Conservation (phyloP, 2,888 invertebrate species). For the Pachycephus smyrnensis region DNA sequence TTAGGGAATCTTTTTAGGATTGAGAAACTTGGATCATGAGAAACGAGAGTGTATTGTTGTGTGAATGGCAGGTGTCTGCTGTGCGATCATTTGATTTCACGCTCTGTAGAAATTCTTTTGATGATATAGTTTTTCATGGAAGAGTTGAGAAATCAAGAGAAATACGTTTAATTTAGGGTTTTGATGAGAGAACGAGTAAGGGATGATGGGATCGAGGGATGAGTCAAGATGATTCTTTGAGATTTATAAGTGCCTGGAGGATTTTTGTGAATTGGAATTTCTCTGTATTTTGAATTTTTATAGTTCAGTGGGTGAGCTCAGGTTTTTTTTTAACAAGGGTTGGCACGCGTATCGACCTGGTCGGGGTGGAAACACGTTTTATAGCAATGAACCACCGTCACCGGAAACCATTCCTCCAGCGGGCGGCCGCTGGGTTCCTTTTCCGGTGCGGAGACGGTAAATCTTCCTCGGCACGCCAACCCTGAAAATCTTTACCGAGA, state of each 20-base stretch:
- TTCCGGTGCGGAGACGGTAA: conserved; percentile 59
- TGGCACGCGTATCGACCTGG: conserved; percentile 42
- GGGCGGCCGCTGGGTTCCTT: conserved; percentile 53
- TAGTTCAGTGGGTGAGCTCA: neutral
- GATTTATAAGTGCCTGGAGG: neutral
- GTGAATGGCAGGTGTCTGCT: neutral
- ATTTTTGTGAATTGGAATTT: neutral
- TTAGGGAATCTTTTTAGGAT: neutral
- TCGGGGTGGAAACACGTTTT: conserved; percentile 35
- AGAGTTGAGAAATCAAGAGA: neutral
- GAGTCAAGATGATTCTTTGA: too few species aligned
- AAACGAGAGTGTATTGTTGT: neutral
- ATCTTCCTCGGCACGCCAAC: conserved; percentile 58
- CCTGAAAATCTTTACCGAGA: neutral
- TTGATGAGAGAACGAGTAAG: neutral
- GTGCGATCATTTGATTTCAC: neutral
- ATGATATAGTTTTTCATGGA: neutral
- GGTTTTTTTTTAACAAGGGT: conserved; percentile 7
- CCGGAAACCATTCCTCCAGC: conserved; percentile 61
- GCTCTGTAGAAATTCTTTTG: neutral
- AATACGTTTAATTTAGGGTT: neutral
- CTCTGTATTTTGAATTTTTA: neutral
- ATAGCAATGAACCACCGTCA: conserved; percentile 46
- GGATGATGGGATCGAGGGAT: neutral
- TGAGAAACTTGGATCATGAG: neutral